Evolutionary conservation across 1,140 invertebrate species (phyloP).

Genomic region (Portunus trituberculatus): DNA sequence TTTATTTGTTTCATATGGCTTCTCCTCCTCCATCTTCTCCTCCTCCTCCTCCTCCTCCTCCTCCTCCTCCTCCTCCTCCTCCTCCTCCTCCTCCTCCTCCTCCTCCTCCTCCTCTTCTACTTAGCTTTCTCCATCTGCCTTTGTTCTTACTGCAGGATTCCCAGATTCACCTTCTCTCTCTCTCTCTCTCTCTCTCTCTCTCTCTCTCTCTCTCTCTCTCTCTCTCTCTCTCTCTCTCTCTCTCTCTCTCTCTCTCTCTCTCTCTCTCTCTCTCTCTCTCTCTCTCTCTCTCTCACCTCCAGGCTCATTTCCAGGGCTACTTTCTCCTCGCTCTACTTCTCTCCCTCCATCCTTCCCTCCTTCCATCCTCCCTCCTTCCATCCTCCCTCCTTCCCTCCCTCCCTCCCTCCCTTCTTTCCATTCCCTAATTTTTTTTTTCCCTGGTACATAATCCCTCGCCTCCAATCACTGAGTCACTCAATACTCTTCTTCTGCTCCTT

Average conservation of each 20-base stretch:
- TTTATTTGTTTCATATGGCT: no score
- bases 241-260: slow-evolving; percentile 55
- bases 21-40: neutral
- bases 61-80: neutral
- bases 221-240: slow-evolving; percentile 45
- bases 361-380: neutral
- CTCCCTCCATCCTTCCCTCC: neutral
- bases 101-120: neutral
- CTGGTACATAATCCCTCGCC: neutral
- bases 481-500: neutral
- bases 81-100: neutral
- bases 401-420: neutral
- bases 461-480: slow-evolving; percentile 25
- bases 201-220: slow-evolving; percentile 57
- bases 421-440: neutral
- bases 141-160: neutral
- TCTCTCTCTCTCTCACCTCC: neutral
- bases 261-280: slow-evolving; percentile 23
- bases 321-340: neutral
- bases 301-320: neutral
- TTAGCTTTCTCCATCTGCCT: neutral
- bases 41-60: neutral
- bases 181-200: slow-evolving; percentile 45
- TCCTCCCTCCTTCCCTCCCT: neutral
- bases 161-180: neutral